Conservation (phyloP, 2,888 invertebrate species). For the Conops quadrifasciatus region DNA sequence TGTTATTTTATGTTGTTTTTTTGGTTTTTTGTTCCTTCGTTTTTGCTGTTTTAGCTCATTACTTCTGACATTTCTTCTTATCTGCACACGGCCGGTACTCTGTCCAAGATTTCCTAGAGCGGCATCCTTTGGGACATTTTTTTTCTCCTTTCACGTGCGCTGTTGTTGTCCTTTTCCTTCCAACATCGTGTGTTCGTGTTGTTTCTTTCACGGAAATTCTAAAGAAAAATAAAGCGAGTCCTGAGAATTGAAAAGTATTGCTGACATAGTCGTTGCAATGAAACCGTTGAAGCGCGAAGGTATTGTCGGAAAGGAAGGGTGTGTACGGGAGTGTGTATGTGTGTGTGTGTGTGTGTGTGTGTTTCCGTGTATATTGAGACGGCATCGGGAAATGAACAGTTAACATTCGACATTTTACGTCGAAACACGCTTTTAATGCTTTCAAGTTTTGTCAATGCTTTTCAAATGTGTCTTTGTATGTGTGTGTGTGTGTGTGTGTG, state of each 20-base stretch:
- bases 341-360: not conserved
- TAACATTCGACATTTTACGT: not conserved
- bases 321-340: not conserved
- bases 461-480: not conserved
- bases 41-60: not conserved
- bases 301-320: not conserved
- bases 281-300: no score
- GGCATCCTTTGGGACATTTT: not conserved
- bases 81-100: not conserved
- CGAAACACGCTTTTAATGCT: conserved; percentile 7
- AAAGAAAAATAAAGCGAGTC: not conserved
- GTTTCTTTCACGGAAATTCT: not conserved
- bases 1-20: no score
- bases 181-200: not conserved
- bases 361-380: not conserved
- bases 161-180: not conserved
- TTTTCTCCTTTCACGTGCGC: not conserved
- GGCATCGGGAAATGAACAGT: conserved; percentile 8
- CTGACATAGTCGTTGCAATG: not conserved
- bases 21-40: no score
- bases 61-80: not conserved
- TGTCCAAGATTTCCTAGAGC: not conserved
- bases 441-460: not conserved
- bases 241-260: not conserved
- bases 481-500: conserved; percentile 6